phyloP scores from a whole-genome alignment of 2,797 vertebrate species.

The Neosilurus hyrtlii region DNA sequence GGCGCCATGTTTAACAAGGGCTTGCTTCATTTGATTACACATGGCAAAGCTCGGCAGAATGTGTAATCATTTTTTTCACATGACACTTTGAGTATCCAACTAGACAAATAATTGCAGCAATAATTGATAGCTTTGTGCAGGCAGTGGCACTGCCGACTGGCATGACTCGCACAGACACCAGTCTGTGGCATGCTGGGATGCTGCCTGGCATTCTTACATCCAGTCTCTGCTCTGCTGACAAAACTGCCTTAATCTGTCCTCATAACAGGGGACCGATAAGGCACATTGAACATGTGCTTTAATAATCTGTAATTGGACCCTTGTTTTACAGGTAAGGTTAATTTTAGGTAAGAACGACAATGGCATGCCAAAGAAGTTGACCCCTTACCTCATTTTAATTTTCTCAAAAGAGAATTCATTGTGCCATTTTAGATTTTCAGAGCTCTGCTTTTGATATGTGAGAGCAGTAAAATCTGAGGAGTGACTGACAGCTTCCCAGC shows the following conservation, averaged over 20 bases:
- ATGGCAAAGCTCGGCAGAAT: constrained; percentile 78
- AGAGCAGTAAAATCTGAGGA: constrained; percentile 42
- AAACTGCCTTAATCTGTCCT: constrained; percentile 73
- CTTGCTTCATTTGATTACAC: constrained; percentile 83
- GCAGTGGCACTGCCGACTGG: constrained; percentile 79
- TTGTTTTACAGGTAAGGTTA: constrained; percentile 35
- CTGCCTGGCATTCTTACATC: constrained; percentile 69
- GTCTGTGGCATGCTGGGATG: constrained; percentile 71
- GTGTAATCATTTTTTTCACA: constrained; percentile 85
- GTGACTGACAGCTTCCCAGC: constrained; percentile 42
- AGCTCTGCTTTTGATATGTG: constrained; percentile 31
- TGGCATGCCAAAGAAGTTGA: constrained; percentile 45
- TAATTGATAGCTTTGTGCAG: constrained; percentile 83
- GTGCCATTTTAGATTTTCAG: constrained; percentile 45
- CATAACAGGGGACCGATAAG: constrained; percentile 65
- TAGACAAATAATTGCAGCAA: constrained; percentile 84
- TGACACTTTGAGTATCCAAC: constrained; percentile 88
- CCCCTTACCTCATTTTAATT: constrained; percentile 50
- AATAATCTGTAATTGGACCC: constrained; percentile 55
- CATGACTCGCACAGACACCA: constrained; percentile 71
- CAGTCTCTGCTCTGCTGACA: constrained; percentile 65
- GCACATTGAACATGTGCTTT: constrained; percentile 50
- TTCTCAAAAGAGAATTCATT: constrained; percentile 51
- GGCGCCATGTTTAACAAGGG: constrained; percentile 75
- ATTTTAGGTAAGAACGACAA: constrained; percentile 45